Base-by-base conservation (phyloP, 2,113 vertebrate genomes). In the Synodontis membranacea region DNA sequence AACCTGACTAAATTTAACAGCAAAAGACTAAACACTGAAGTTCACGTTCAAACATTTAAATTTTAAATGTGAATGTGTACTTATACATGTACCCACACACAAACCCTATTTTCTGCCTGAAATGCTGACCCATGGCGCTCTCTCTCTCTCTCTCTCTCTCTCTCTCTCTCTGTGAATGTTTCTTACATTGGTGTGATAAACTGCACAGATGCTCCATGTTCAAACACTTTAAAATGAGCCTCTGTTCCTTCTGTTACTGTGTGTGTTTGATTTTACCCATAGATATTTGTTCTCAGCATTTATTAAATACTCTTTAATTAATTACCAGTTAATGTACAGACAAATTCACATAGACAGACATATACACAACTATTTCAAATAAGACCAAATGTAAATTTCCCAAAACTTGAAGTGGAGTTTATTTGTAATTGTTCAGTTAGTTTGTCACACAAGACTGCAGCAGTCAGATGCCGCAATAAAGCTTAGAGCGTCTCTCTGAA, bases 131-230 rank as follows among this genome's bases (percentile, higher is more conserved):
- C 50, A 74, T 80, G 6, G 89, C 28, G 68, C 90, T 94, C 80
- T 66, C 84, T 88, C 84, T 87, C 78, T 86, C 52, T 44, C 80
- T 76, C 80, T 48, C 83, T 83, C 84, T 90, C n/a, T 84, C 58
- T 72, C 46, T 80, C 48, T 44, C 58, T 75, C 85, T 68, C 44
- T 83, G 31, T 86, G 72, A 85, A 83, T 23, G 83, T 89, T 88
- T 89, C 89, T 82, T 84, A 88, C 86, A 70, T 81, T 88, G 89
- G 89, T 89, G 89, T 89, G 89, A 89, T 86, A 89, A 89, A 89
- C 89, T 89, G 68, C 89, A 89, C 89, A 89, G 84, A 89, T 84
- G 78, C 89, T 89, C 89, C 75, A 89, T 89, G 89, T 89, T 82
- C 81, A 86, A 89, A 89, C 86, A 88, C 66, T 82, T 89, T 82